These are phyloP conservation scores for Troides aeacus DNA, from an alignment of 2,888 invertebrate species.

Conservation along the genomic window DNA sequence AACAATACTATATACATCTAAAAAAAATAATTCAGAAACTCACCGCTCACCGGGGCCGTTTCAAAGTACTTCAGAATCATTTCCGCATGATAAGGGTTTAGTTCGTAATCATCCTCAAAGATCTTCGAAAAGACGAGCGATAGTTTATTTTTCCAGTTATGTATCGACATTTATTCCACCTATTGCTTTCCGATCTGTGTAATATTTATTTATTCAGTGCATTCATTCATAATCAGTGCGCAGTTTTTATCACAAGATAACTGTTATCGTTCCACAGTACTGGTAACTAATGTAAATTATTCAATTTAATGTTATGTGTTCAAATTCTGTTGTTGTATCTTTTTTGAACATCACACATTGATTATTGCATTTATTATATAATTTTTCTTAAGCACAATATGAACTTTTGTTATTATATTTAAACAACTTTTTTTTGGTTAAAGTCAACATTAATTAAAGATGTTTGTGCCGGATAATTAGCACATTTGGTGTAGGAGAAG, in stretches of 20 bases:
- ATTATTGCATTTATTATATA: no score
- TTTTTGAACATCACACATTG: no score
- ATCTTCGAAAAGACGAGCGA: slow-evolving; percentile 42
- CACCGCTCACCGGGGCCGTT: slow-evolving; percentile 30
- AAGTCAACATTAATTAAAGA: no score
- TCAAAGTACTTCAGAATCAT: slow-evolving; percentile 42
- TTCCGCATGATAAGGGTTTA: slow-evolving; percentile 40
- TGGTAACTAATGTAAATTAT: no score
- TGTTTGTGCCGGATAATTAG: no score
- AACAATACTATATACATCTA: neutral
- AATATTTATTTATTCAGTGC: neutral
- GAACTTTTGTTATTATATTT: no score
- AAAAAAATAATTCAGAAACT: neutral
- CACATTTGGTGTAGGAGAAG: no score
- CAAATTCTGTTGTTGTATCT: no score
- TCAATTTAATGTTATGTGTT: no score
- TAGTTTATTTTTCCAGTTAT: slow-evolving; percentile 42
- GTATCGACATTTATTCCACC: slow-evolving; percentile 41
- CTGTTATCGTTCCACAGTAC: neutral
- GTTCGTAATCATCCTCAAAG: slow-evolving; percentile 41
- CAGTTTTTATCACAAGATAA: slow-evolving; percentile 11
- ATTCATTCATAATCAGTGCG: neutral
- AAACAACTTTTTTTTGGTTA: no score
- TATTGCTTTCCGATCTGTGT: neutral
- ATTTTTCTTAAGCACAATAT: no score